Conservation (phyloP, 1,140 invertebrate genomes). For the Micrasema longulum region DNA sequence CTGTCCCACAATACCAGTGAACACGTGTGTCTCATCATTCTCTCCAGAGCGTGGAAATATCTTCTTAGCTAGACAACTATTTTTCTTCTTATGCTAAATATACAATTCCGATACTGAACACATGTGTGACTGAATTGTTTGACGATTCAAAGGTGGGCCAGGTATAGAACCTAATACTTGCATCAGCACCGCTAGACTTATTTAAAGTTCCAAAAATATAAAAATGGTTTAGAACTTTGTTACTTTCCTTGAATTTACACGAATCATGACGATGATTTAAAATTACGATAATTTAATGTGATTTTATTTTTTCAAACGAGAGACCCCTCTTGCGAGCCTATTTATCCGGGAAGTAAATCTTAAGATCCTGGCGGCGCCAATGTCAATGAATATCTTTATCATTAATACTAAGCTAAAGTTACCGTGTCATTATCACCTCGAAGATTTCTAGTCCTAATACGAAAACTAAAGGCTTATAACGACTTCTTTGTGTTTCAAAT, state of each 20-base stretch:
- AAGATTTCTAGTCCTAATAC: not conserved
- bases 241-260: too few relatives aligned
- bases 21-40: slow-evolving; percentile 36
- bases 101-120: slow-evolving; percentile 18
- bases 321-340: slow-evolving; percentile 12
- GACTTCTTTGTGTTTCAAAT: too few relatives aligned
- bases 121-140: slow-evolving; percentile 26
- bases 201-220: too few relatives aligned
- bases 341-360: slow-evolving; percentile 38
- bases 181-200: not conserved
- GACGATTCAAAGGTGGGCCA: slow-evolving; percentile 34
- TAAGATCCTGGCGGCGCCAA: slow-evolving; percentile 32
- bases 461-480: too few relatives aligned
- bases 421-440: slow-evolving; percentile 26
- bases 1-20: slow-evolving; percentile 36
- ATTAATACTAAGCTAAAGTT: slow-evolving; percentile 37
- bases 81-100: slow-evolving; percentile 40
- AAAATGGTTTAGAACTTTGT: too few relatives aligned
- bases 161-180: slow-evolving; percentile 18
- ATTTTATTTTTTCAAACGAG: slow-evolving; percentile 20
- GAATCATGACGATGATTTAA: not conserved
- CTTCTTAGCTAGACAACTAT: slow-evolving; percentile 8
- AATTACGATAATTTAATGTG: too few relatives aligned
- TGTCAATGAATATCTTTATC: slow-evolving; percentile 35
- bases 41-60: not conserved